Evolutionary conservation across 2,113 vertebrate species (phyloP), one percentile per base, ranked within the genome.

Genomic region (Protomyctophum bolini): DNA sequence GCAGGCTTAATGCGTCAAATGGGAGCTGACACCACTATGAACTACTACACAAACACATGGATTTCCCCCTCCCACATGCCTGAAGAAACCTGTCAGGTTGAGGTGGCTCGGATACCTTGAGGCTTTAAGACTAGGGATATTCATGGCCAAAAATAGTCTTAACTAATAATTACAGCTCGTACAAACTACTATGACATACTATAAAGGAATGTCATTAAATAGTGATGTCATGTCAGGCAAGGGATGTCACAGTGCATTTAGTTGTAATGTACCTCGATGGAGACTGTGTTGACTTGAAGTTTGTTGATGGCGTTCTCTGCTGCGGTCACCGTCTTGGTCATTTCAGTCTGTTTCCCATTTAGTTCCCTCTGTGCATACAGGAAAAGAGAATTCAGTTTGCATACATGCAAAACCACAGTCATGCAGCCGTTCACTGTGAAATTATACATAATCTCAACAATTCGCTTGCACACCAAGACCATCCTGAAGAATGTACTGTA

Each of bases 261-360:
- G 21, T 15, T 14, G 14, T 64, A 12, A 15, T 80, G 86, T 88
- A 96, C 95, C 90, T 90, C 85, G 7, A 96, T 94, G 0, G 94
- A 94, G 8, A 93, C 87, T 0, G 91, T 91, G 81, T 94, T 95
- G 63, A 82, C 86, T 62, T 97, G 91, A n/a, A 96, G 91, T 69
- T 94, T 95, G 81, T 86, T 79, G 51, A 96, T 93, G 81, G 93
- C 92, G 0, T 94, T 94, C 79, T 95, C 94, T 2, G 92, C 94
- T 1, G 92, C 83, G 0, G 84, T 91, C 56, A 89, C 64, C 47
- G 92, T 95, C 87, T 88, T 92, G 52, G 88, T 62, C 54, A 93
- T 90, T 48, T 94, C 91, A 0, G 56, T 15, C 75, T 88, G 80
- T 46, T 90, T 92, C 15, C 88, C 76, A 63, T 57, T 83, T 63